A percentile compares a stretch with the other conserved stretches of the same genome.
These are phyloP conservation scores for Thunnus thynnus DNA, from an alignment of 2,113 vertebrate genomes.

Conservation along the genomic window DNA sequence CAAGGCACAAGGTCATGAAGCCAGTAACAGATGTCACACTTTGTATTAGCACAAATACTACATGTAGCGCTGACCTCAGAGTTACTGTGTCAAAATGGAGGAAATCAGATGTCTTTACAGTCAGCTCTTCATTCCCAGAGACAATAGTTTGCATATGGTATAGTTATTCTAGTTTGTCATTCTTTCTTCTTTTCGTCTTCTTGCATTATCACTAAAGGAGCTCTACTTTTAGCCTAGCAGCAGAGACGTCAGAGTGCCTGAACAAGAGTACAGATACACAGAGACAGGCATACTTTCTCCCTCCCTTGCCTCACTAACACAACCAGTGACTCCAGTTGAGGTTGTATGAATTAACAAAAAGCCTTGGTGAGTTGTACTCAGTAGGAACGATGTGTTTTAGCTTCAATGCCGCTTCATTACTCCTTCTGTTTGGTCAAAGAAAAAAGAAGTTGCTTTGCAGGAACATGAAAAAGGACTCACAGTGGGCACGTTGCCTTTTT, in stretches of 20 bases:
- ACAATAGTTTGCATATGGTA: slow-evolving; percentile 16
- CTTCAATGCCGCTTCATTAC: not conserved
- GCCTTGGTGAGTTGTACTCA: slow-evolving; percentile 14
- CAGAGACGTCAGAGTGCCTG: slow-evolving; percentile 41
- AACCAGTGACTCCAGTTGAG: slow-evolving; percentile 19
- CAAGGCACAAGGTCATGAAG: not conserved
- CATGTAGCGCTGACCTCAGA: slow-evolving; percentile 19
- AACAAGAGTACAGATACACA: slow-evolving; percentile 12
- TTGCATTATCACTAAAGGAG: slow-evolving; percentile 43
- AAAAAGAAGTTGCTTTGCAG: slow-evolving; percentile 8
- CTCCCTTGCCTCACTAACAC: slow-evolving; percentile 14
- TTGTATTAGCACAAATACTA: not conserved
- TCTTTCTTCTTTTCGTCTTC: not conserved
- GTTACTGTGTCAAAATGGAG: not conserved
- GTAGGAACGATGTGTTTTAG: slow-evolving; percentile 22
- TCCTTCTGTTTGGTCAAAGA: not conserved
- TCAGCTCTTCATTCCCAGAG: slow-evolving; percentile 2
- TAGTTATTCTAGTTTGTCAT: slow-evolving; percentile 25
- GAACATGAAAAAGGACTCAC: not conserved
- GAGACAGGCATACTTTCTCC: not conserved
- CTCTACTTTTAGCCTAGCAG: slow-evolving; percentile 39
- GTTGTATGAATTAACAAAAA: slow-evolving; percentile 50
- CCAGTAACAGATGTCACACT: not conserved
- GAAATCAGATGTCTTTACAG: not conserved
- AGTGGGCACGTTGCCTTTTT: not conserved